Evolutionary conservation across 2,888 invertebrate genomes (phyloP).

Genomic region (Magallana nippona): DNA sequence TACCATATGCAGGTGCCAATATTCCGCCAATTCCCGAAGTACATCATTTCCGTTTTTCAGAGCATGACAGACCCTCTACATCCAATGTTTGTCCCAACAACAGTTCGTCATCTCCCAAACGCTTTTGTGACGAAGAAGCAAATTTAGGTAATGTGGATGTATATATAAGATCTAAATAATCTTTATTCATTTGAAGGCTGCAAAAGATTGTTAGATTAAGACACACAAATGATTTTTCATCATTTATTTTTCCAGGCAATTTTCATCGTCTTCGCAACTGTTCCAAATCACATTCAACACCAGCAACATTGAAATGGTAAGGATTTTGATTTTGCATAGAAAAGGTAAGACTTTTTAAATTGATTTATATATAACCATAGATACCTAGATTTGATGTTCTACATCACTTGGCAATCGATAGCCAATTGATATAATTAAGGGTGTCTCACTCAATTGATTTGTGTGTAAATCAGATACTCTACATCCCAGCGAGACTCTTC

Average conservation of each 20-base stretch:
- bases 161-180: neutral
- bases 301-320: conserved; percentile 77
- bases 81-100: neutral
- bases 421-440: too few species aligned
- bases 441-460: too few species aligned
- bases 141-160: neutral
- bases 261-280: conserved; percentile 56
- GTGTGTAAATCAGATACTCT: too few species aligned
- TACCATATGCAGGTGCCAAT: neutral
- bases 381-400: too few species aligned
- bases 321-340: neutral
- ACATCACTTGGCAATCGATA: too few species aligned
- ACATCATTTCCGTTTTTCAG: neutral
- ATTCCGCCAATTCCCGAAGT: neutral
- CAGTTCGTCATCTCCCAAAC: neutral
- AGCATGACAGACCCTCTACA: neutral
- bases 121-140: neutral
- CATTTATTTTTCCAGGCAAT: neutral
- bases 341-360: neutral
- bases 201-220: neutral
- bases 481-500: too few species aligned
- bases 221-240: too few species aligned
- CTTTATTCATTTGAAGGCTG: too few species aligned
- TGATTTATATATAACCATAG: neutral
- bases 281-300: conserved; percentile 77